A percentile compares a stretch with the other conserved stretches of the same genome.
These are phyloP conservation scores for Trinectes maculatus DNA, from an alignment of 2,113 vertebrate genomes.

Conservation along the genomic window DNA sequence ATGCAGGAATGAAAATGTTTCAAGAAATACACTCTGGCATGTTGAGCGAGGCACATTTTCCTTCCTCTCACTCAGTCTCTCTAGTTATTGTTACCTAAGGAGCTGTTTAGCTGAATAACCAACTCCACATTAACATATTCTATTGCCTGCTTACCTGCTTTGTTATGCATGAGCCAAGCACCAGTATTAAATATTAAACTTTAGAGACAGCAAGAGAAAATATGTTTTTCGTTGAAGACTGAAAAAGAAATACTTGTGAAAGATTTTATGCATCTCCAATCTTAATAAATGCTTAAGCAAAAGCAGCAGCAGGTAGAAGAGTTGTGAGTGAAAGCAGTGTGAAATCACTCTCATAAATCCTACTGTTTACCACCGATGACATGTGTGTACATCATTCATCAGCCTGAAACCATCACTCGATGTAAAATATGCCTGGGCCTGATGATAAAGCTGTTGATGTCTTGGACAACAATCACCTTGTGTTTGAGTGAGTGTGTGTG, in stretches of 20 bases:
- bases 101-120: constrained; percentile 69
- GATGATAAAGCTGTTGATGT: constrained; percentile 67
- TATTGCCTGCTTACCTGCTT: constrained; percentile 61
- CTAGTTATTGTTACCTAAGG: constrained; percentile 47
- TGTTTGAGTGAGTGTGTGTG: constrained; percentile 48
- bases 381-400: constrained; percentile 55
- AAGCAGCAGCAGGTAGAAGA: constrained; percentile 36
- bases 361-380: constrained; percentile 62
- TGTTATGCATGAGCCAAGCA: constrained; percentile 59
- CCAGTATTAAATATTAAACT: constrained; percentile 75
- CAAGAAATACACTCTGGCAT: constrained; percentile 2
- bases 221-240: constrained; percentile 39
- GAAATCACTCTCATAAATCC: constrained; percentile 67
- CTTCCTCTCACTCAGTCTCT: constrained; percentile 2
- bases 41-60: not conserved
- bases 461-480: constrained; percentile 62
- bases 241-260: constrained; percentile 13
- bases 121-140: constrained; percentile 73
- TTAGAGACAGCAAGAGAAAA: constrained; percentile 46
- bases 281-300: constrained; percentile 43
- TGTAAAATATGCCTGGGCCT: constrained; percentile 50
- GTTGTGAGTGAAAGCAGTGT: constrained; percentile 30
- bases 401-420: constrained; percentile 55
- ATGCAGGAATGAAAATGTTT: constrained; percentile 2
- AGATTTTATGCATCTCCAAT: constrained; percentile 40